phyloP scores from a whole-genome alignment of 2,113 vertebrate species.

The Suncus etruscus region DNA sequence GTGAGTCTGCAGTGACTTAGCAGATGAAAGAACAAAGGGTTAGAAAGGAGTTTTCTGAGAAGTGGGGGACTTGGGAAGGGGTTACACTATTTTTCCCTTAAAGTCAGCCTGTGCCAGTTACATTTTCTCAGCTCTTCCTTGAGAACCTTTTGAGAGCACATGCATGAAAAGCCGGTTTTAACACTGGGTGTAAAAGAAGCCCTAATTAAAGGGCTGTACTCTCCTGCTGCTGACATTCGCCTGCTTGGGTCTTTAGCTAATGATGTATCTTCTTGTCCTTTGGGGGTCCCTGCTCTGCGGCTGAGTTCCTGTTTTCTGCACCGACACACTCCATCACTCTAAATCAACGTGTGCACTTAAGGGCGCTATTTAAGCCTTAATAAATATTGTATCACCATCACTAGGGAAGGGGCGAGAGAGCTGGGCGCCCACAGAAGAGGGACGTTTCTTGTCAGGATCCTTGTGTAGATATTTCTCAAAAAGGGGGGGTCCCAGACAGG shows the following conservation, averaged over 20 bases:
- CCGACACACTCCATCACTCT: slow-evolving; percentile 78
- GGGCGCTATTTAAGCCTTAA: slow-evolving; percentile 79
- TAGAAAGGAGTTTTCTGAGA: not conserved
- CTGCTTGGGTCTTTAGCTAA: slow-evolving; percentile 71
- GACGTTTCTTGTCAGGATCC: slow-evolving; percentile 44
- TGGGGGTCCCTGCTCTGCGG: slow-evolving; percentile 63
- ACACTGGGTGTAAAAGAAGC: slow-evolving; percentile 51
- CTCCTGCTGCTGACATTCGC: slow-evolving; percentile 68
- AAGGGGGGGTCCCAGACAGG: slow-evolving; percentile 34
- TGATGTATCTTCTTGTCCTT: slow-evolving; percentile 74
- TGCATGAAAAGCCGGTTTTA: slow-evolving; percentile 29
- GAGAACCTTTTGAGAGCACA: slow-evolving; percentile 16
- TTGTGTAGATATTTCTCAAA: slow-evolving; percentile 12
- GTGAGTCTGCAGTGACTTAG: not conserved
- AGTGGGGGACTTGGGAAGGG: not conserved
- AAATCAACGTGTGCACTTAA: slow-evolving; percentile 82
- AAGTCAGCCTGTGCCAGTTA: not conserved
- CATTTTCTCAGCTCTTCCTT: slow-evolving; percentile 2
- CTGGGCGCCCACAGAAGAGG: slow-evolving; percentile 39
- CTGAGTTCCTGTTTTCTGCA: slow-evolving; percentile 59
- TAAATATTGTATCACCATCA: slow-evolving; percentile 82
- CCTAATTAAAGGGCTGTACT: slow-evolving; percentile 64
- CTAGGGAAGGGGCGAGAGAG: slow-evolving; percentile 33
- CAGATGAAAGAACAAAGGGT: slow-evolving; percentile 28
- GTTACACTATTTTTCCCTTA: not conserved